These are phyloP conservation scores for Acridotheres tristis DNA, from an alignment of 2,797 vertebrate species.

Conservation along the genomic window DNA sequence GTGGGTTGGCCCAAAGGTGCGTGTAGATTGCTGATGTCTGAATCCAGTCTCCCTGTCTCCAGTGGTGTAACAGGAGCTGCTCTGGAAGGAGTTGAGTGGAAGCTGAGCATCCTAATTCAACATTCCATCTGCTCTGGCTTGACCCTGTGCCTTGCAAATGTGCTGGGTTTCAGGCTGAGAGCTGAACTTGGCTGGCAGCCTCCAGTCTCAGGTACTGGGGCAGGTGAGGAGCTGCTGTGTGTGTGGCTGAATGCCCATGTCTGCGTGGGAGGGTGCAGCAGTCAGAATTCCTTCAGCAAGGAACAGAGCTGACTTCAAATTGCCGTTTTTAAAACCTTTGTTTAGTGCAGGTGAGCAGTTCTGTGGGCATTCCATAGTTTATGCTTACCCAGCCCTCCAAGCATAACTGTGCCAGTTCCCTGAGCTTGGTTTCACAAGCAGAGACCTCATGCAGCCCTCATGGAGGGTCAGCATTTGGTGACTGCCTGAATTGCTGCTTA, in stretches of 20 bases:
- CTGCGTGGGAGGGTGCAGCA: background rate
- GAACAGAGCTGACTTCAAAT: rapidly evolving
- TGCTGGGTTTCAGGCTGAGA: background rate
- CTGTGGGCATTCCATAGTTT: background rate
- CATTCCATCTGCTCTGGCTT: background rate
- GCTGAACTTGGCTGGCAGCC: background rate
- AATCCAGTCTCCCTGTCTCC: background rate
- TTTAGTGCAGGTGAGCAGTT: background rate
- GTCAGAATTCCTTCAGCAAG: background rate
- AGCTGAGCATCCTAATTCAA: background rate
- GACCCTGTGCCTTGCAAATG: background rate
- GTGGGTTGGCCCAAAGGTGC: background rate
- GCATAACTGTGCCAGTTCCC: too few relatives aligned
- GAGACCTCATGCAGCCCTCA: background rate
- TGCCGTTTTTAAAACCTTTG: background rate
- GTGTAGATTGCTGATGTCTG: background rate
- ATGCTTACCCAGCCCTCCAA: background rate
- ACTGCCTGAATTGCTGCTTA: background rate
- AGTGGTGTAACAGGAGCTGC: background rate
- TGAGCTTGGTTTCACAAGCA: background rate
- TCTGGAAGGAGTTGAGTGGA: background rate
- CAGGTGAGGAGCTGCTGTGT: rapidly evolving
- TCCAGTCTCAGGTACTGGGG: background rate
- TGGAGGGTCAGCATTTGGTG: background rate
- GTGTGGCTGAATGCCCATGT: background rate